Evolutionary conservation across 2,888 invertebrate genomes (phyloP).

Genomic region (Trileptium ribeirensis): DNA sequence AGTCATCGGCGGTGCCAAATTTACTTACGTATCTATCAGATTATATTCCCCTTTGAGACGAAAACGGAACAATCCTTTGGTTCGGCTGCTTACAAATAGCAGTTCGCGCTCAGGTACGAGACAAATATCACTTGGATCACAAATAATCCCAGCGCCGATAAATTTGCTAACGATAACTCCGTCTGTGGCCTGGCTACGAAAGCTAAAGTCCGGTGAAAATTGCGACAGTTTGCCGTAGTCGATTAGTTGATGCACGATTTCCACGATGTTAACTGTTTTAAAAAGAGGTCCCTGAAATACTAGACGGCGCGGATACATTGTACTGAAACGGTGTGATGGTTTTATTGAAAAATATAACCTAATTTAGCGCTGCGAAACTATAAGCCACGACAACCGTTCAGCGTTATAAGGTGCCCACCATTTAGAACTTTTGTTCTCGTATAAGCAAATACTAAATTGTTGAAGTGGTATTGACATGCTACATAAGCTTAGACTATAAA

Average conservation of each 20-base stretch:
- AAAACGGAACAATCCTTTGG: slow-evolving; percentile 15
- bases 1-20: too few relatives aligned
- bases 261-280: slow-evolving; percentile 20
- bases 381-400: too few relatives aligned
- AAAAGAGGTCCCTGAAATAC: slow-evolving; percentile 13
- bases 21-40: too few relatives aligned
- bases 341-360: too few relatives aligned
- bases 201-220: slow-evolving; percentile 12
- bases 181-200: not conserved
- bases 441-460: too few relatives aligned
- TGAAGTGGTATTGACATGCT: too few relatives aligned
- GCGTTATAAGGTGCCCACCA: too few relatives aligned
- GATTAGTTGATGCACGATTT: slow-evolving; percentile 16
- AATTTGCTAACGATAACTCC: slow-evolving; percentile 21
- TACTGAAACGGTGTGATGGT: too few relatives aligned
- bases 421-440: too few relatives aligned
- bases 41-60: not conserved
- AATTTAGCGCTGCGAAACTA: too few relatives aligned
- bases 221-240: slow-evolving; percentile 4
- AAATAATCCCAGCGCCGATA: slow-evolving; percentile 21
- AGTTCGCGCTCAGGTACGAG: slow-evolving; percentile 17
- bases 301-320: too few relatives aligned
- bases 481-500: too few relatives aligned
- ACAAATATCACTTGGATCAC: slow-evolving; percentile 27
- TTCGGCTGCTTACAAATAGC: slow-evolving; percentile 17